Base-by-base conservation (phyloP, 2,888 invertebrate species). In the Gnatocerus cornutus region DNA sequence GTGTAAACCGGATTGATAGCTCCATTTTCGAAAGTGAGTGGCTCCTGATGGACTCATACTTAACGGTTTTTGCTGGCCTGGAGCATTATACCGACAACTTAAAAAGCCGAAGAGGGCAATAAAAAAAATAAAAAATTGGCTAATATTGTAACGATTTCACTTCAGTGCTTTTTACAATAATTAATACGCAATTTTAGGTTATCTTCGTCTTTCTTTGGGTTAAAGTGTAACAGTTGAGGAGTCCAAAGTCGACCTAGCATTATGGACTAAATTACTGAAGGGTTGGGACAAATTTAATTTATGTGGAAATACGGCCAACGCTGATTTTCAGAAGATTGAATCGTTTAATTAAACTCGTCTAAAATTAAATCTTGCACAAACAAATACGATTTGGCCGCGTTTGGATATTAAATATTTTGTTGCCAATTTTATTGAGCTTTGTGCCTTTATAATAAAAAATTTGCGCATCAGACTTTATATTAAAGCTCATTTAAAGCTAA, bases 1-100 rank as follows among this genome's bases (percentile, higher is more conserved):
- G 73, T 72, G 71, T 74, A 74, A 72, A 7, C 69, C 71, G 72
- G 74, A 78, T 76, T 77, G 76, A 78, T 76, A 70, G 73, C 69
- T 75, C 72, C 73, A 73, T 78, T 77, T 77, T 72, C 59, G 64
- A 63, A 73, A 73, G 73, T 70, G 72, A 73, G 67, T 58, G 71
- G 62, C 53, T 69, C 67, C 71, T 73, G 74, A 75, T 75, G 67
- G 76, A 71, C 73, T 71, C 74, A 71, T 74, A 74, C 74, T 76
- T 77, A 62, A 46, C 9, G 45, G 33, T 46, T 65, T 65, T 65
- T 58, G 33, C 48, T 14, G 64, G 14, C 27, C 43, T 65, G 13
- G 41, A 41, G 63, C 41, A 48, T 50, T 48, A 3, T 45, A 59
- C 59, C 14, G 13, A 9, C 10, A 16, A 55, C 55, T 39, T 37